Percentiles rank a stretch among this genome's conserved stretches.
Evolutionary conservation across 2,797 vertebrate species (phyloP).

Genomic region (Strix occidentalis): DNA sequence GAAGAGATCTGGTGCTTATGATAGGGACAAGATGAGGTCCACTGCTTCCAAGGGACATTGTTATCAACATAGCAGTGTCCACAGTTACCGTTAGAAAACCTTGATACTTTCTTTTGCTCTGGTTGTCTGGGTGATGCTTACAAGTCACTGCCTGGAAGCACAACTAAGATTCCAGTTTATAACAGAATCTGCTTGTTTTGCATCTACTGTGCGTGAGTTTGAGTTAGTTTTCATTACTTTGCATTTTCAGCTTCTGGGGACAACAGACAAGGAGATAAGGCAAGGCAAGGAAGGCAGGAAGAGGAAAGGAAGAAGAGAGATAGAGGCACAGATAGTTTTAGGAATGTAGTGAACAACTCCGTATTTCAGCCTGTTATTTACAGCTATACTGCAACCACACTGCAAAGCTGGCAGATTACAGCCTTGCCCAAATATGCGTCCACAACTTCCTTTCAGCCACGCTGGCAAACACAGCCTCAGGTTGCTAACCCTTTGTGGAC

Average conservation of each 20-base stretch:
- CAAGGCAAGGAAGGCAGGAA: background rate
- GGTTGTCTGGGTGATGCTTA: background rate
- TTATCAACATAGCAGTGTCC: background rate
- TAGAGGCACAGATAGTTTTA: background rate
- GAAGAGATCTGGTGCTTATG: background rate
- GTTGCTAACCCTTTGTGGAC: background rate
- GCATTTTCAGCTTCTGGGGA: background rate
- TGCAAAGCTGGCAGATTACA: background rate
- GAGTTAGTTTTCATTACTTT: background rate
- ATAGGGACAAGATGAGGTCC: background rate
- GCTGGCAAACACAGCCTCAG: background rate
- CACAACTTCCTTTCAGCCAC: background rate
- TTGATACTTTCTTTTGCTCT: background rate
- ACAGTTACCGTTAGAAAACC: background rate
- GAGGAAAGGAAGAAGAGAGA: background rate
- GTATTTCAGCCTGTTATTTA: background rate
- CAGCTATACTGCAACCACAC: background rate
- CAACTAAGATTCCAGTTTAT: background rate
- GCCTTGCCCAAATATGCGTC: background rate
- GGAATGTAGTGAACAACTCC: accelerated
- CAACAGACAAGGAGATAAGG: background rate
- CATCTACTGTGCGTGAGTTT: accelerated
- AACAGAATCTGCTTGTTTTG: background rate
- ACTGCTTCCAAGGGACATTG: background rate
- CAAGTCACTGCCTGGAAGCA: background rate